phyloP scores from a whole-genome alignment of 2,113 vertebrate genomes.

The Epinephelus lanceolatus region DNA sequence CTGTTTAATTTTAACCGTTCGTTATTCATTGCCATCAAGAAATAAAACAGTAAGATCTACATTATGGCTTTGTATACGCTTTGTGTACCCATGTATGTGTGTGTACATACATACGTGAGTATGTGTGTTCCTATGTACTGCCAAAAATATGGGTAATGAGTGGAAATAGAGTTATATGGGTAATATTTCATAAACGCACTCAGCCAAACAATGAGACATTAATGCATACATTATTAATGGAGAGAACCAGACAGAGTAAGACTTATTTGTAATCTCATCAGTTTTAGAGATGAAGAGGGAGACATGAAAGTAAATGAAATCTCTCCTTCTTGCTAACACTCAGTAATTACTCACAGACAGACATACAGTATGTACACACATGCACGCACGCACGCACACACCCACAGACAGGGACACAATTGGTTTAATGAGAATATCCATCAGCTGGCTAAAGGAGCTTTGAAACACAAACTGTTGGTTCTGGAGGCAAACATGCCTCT shows the following conservation, averaged over 20 bases:
- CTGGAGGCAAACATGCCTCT: slow-evolving; percentile 47
- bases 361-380: slow-evolving; percentile 21
- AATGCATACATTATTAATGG: slow-evolving; percentile 64
- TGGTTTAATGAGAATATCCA: slow-evolving; percentile 69
- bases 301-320: slow-evolving; percentile 60
- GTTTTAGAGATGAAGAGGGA: slow-evolving; percentile 49
- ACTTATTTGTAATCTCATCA: slow-evolving; percentile 64
- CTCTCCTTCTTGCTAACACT: slow-evolving; percentile 32
- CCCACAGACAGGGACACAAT: slow-evolving; percentile 10
- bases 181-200: slow-evolving; percentile 62
- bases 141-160: slow-evolving; percentile 53
- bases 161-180: slow-evolving; percentile 52
- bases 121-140: slow-evolving; percentile 19
- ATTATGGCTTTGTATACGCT: slow-evolving; percentile 10
- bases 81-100: not conserved
- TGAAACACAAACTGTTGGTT: slow-evolving; percentile 61
- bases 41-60: slow-evolving; percentile 8
- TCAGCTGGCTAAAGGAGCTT: slow-evolving; percentile 68
- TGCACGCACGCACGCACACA: slow-evolving; percentile 16
- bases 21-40: not conserved
- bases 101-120: not conserved
- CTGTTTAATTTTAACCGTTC: slow-evolving; percentile 21
- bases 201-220: slow-evolving; percentile 56
- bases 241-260: slow-evolving; percentile 37
- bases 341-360: slow-evolving; percentile 30